Evolutionary conservation across 2,113 vertebrate genomes (phyloP).

Genomic region (Dipodomys stephensi): DNA sequence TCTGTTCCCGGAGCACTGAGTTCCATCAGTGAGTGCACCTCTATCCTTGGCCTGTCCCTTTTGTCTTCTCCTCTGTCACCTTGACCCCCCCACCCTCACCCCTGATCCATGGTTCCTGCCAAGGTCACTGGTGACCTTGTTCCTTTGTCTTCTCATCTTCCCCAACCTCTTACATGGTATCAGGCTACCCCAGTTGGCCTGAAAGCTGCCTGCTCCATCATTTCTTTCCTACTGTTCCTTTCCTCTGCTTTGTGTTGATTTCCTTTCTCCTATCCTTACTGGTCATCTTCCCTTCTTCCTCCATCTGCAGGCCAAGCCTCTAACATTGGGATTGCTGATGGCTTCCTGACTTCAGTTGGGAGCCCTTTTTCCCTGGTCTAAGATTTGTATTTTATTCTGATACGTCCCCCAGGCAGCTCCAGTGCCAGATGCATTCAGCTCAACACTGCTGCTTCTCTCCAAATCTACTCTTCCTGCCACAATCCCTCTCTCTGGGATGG

Average conservation of each 20-base stretch:
- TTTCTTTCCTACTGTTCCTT: background rate
- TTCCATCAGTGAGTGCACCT: too few relatives aligned
- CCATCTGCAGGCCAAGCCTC: background rate
- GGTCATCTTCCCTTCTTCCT: background rate
- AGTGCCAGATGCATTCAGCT: background rate
- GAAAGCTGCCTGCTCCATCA: background rate
- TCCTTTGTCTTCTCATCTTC: background rate
- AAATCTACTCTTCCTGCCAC: background rate
- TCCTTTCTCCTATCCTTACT: background rate
- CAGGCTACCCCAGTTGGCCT: background rate
- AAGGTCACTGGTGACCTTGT: background rate
- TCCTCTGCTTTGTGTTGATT: background rate
- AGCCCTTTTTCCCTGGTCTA: background rate
- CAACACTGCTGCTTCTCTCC: background rate
- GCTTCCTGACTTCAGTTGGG: background rate
- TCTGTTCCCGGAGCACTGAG: background rate
- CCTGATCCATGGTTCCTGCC: background rate
- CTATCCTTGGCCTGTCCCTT: rapidly evolving
- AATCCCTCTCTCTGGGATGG: background rate
- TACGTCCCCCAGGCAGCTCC: background rate
- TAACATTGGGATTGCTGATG: background rate
- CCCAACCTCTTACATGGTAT: background rate
- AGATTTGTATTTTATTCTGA: background rate
- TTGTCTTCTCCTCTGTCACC: background rate
- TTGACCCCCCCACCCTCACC: background rate